Evolutionary conservation across 2,888 invertebrate species (phyloP), one percentile per base, ranked within the genome.

Genomic region (Uloborus plumipes): DNA sequence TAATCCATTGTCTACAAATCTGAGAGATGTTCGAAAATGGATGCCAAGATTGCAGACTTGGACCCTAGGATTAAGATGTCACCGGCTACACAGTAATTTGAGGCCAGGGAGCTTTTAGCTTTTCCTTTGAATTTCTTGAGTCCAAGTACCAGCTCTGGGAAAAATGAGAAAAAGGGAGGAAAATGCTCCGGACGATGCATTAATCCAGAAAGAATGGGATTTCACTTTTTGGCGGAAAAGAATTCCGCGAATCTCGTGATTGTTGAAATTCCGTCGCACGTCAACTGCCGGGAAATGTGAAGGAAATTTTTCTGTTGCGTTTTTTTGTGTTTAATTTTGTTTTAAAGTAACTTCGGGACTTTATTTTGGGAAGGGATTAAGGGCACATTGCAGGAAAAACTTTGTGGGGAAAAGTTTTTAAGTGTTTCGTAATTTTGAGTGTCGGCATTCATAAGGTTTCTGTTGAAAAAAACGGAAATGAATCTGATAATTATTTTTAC

Each of bases 21-120:
- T 51, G 18, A n/a, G 61, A 69, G 69, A 49, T 49, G 53, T 47
- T 78, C 47, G 79, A 62, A 79, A 79, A 73, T 62, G 49, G 66
- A 67, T 73, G 73, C 47, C 39, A 20, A 61, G 79, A 79, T 79
- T 73, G 59, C 50, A 73, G 59, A 15, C 39, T 55, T 53, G 51
- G 67, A 79, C 58, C 72, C 73, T 31, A 26, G 67, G 73, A 79
- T 79, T 79, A 79, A 67, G 79, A 66, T 79, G 79, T 79, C 79
- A 79, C 58, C 72, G 18, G 16, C 15, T 51, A 20, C 72, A 75
- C 18, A 31, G 79, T 79, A 79, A 73, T 73, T 79, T 72, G 47
- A 79, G 67, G 51, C 39, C 69, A 69, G 61, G 39, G 39, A 39
- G 69, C 62, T 71, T 76, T 69, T 64, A 78, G 70, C 64, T 55